Conservation (phyloP, 2,888 invertebrate species). For the Eupeodes latifasciatus region DNA sequence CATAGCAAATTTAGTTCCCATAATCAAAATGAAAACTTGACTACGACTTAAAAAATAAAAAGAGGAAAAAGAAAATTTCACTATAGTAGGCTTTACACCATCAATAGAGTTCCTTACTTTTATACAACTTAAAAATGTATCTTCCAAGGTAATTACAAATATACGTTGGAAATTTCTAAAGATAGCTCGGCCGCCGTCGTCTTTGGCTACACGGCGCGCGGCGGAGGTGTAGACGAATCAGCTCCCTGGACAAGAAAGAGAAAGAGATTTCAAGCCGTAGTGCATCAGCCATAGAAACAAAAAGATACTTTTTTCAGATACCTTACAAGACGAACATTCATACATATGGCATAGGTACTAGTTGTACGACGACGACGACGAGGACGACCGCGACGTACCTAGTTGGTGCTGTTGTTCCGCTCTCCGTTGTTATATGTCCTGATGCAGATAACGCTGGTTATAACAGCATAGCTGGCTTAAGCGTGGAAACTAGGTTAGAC, state of each 20-base stretch:
- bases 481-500: constrained; percentile 76
- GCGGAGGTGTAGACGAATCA: neutral
- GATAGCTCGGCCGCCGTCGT: no score
- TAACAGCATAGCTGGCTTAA: constrained; percentile 21
- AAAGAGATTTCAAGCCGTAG: constrained; percentile 51
- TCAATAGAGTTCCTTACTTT: neutral
- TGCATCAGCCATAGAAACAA: constrained; percentile 42
- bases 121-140: constrained; percentile 45
- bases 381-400: neutral
- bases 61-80: constrained; percentile 58
- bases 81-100: constrained; percentile 60
- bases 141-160: constrained; percentile 73
- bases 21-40: constrained; percentile 67
- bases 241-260: constrained; percentile 56
- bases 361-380: no score
- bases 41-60: neutral
- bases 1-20: constrained; percentile 68
- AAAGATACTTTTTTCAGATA: constrained; percentile 46
- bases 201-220: neutral
- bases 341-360: no score
- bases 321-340: constrained; percentile 42
- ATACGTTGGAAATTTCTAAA: constrained; percentile 67
- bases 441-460: constrained; percentile 65
- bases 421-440: constrained; percentile 41
- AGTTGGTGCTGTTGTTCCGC: constrained; percentile 35